Conservation (phyloP, 2,113 vertebrate genomes). For the Ceuthmochares aereus region DNA sequence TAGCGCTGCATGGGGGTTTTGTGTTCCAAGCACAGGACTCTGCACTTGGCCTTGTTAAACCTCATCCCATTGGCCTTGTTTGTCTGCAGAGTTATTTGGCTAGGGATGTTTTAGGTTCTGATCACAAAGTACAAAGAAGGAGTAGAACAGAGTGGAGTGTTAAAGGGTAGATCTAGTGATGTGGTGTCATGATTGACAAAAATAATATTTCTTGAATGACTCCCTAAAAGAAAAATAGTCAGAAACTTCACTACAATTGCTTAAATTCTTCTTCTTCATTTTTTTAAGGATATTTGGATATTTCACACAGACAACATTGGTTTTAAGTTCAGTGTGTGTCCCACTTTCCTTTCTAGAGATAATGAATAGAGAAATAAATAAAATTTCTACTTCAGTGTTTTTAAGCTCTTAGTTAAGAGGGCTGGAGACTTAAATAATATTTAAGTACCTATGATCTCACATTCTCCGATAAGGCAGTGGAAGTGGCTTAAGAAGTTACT, state of each 20-base stretch:
- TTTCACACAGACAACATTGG: background rate
- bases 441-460: background rate
- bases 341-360: background rate
- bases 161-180: background rate
- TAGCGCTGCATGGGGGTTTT: too few relatives aligned
- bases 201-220: background rate
- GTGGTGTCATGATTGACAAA: background rate
- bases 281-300: background rate
- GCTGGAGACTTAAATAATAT: background rate
- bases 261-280: background rate
- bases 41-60: too few relatives aligned
- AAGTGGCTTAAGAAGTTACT: background rate
- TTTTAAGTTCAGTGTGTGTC: background rate
- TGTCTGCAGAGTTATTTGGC: background rate
- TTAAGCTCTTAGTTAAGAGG: background rate
- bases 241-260: background rate
- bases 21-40: too few relatives aligned
- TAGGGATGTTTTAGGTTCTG: background rate
- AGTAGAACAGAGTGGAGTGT: background rate
- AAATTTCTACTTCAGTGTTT: background rate
- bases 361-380: background rate
- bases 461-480: background rate
- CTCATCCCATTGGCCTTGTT: background rate
- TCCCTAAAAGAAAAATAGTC: background rate
- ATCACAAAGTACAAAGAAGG: background rate